phyloP scores from a whole-genome alignment of 2,888 invertebrate species.

The Drosophila prolongata region DNA sequence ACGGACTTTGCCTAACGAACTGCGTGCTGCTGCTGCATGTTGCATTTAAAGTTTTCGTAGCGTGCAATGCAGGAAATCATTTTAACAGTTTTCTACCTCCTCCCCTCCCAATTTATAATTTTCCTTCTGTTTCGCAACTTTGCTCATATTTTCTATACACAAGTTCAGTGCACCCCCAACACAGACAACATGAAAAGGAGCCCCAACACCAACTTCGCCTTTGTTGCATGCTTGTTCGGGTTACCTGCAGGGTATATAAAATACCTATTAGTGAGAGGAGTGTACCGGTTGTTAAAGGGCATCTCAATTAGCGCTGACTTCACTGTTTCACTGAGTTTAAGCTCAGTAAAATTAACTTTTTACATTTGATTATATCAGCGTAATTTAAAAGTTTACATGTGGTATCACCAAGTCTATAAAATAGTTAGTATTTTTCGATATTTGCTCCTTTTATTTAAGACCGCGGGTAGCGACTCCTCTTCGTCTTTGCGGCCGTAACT shows the following conservation, averaged over 20 bases:
- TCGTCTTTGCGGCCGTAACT: conserved; percentile 37
- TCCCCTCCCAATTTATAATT: conserved; percentile 14
- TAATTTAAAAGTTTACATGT: background rate
- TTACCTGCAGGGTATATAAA: conserved; percentile 14
- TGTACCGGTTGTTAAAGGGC: background rate
- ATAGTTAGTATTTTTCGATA: too few relatives aligned
- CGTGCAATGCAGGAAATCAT: conserved; percentile 77
- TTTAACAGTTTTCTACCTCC: conserved; percentile 72
- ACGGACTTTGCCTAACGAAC: conserved; percentile 54
- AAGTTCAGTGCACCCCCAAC: conserved; percentile 70
- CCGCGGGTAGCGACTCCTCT: conserved; percentile 34
- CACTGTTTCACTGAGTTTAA: too few relatives aligned
- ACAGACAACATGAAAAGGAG: conserved; percentile 67
- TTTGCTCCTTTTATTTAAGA: conserved; percentile 5
- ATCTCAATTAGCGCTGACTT: too few relatives aligned
- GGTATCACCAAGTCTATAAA: background rate
- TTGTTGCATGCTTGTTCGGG: conserved; percentile 54
- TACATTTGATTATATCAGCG: too few relatives aligned
- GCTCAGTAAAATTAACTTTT: too few relatives aligned
- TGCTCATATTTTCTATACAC: conserved; percentile 46
- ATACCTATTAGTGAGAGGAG: conserved; percentile 7
- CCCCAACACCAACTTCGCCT: conserved; percentile 56
- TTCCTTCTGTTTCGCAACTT: conserved; percentile 32
- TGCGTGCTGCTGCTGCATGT: conserved; percentile 60
- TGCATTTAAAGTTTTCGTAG: conserved; percentile 76